Base-by-base conservation (phyloP, 2,113 vertebrate genomes). In the Microcebus lehilahytsara region DNA sequence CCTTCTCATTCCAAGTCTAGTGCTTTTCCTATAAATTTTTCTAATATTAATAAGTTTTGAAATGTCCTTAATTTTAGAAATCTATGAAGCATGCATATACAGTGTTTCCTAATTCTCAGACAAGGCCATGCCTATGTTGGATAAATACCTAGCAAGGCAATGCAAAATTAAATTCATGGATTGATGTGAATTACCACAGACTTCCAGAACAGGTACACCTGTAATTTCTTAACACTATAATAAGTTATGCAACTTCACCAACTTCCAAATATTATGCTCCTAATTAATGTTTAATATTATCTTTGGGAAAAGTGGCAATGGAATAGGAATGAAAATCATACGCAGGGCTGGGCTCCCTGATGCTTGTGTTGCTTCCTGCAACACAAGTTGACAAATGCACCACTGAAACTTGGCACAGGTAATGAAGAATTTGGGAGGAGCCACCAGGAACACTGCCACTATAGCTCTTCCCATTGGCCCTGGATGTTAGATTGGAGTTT, bases 381-480 rank as follows among this genome's bases (percentile, higher is more conserved):
- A 62, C 23, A 34, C 49, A 34, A n/a, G 49, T 85, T 49, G 53
- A 56, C 46, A 20, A 11, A 34, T 3, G 37, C 5, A 30, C 51
- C n/a, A 19, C 86, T 95, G 96, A 95, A 91, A 94, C 74, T 92
- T 69, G 92, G 88, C 96, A n/a, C 58, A 51, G 32, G 34, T 1
- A 0, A 69, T 10, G 1, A 40, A 72, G n/a, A 58, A 30, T 60
- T 17, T 0, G 46, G 89, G 20, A 69, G 67, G 64, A 62, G 37
- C 58, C 32, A 16, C 5, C 20, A n/a, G 32, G 3, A 3, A 30
- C 27, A 6, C 0, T 0, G 22, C n/a, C 49, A 16, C 7, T 32
- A 6, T 16, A 30, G 1, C 34, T 71, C 53, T 64, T 37, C n/a
- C 32, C 6, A 3, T 4, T 37, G 37, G 19, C 11, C 25, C 27